These are phyloP conservation scores for Glaucopsyche alexis DNA, from an alignment of 2,888 invertebrate species.

Conservation along the genomic window DNA sequence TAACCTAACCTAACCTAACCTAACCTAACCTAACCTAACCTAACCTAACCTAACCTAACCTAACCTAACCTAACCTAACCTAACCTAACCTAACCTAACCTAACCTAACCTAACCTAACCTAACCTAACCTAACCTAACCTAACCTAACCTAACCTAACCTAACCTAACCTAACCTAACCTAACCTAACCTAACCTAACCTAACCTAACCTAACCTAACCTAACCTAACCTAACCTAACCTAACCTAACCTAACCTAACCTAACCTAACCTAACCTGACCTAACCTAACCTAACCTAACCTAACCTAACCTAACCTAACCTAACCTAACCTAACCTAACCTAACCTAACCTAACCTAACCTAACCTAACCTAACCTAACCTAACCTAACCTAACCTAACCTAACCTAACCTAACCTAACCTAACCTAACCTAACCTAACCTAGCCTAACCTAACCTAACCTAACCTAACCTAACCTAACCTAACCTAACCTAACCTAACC, in stretches of 20 bases:
- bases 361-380: slow-evolving; percentile 36
- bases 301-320: slow-evolving; percentile 36
- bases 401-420: slow-evolving; percentile 36
- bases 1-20: no score
- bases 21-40: no score
- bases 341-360: slow-evolving; percentile 36
- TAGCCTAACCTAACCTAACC: slow-evolving; percentile 35
- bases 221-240: slow-evolving; percentile 36
- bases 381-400: no score
- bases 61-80: slow-evolving; percentile 33
- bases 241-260: slow-evolving; percentile 36
- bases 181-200: no score
- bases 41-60: slow-evolving; percentile 32
- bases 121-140: no score
- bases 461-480: slow-evolving; percentile 34
- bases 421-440: slow-evolving; percentile 35
- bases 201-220: slow-evolving; percentile 27
- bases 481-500: slow-evolving; percentile 35
- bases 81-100: slow-evolving; percentile 34
- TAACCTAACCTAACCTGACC: slow-evolving; percentile 36
- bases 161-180: no score
- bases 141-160: no score
- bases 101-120: slow-evolving; percentile 1
- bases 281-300: slow-evolving; percentile 35
- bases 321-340: slow-evolving; percentile 35